These are phyloP conservation scores for Axinella damicornis DNA, from an alignment of 37 sponge, comb jelly and placozoan species.

Conservation along the genomic window DNA sequence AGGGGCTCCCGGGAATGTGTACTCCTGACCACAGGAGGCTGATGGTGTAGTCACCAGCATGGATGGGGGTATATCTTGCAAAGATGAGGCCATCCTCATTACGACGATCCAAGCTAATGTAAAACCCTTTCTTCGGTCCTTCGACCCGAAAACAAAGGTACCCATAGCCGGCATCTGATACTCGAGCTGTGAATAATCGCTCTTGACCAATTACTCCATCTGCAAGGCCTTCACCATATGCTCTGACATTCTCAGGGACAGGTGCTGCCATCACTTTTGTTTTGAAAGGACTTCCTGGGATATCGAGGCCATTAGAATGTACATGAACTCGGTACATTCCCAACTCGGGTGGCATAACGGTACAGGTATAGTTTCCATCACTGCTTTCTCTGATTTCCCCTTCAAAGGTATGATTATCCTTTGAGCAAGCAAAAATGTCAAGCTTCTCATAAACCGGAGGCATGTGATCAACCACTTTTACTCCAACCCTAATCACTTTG, in stretches of 20 bases:
- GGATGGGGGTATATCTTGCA: constrained; percentile 75
- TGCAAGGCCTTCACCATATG: constrained; percentile 53
- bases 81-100: constrained; percentile 48
- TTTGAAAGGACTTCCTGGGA: constrained; percentile 84
- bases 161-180: constrained; percentile 76
- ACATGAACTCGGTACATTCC: constrained; percentile 77
- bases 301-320: constrained; percentile 64
- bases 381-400: constrained; percentile 34
- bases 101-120: constrained; percentile 55
- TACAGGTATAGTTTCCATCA: constrained; percentile 27
- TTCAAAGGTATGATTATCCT: constrained; percentile 16
- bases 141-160: constrained; percentile 68
- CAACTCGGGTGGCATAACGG: constrained; percentile 34
- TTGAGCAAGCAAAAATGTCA: neutral
- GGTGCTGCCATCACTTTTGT: constrained; percentile 65
- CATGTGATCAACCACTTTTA: constrained; percentile 28
- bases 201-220: constrained; percentile 59
- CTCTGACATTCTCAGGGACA: constrained; percentile 72
- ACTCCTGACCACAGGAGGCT: constrained; percentile 75
- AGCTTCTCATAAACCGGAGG: constrained; percentile 23
- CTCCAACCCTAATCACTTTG: constrained; percentile 34
- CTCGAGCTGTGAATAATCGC: constrained; percentile 59
- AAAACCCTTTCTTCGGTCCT: constrained; percentile 79
- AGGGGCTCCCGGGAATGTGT: constrained; percentile 84
- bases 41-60: constrained; percentile 64